A percentile compares a stretch with the other conserved stretches of the same genome.
Conservation (phyloP, 2,113 vertebrate species). For the Caloenas nicobarica region DNA sequence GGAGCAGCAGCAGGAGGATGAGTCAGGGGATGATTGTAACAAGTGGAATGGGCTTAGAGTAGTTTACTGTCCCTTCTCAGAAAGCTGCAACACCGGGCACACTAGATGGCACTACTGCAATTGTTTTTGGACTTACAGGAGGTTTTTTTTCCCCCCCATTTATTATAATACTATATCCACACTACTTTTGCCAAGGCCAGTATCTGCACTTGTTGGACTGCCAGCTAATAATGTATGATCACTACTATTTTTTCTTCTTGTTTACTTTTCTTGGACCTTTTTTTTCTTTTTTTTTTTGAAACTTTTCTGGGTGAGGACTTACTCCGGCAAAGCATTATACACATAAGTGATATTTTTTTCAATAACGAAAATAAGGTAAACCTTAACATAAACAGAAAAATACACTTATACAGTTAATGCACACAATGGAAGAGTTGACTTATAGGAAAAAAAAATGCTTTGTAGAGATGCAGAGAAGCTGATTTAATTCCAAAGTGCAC, state of each 20-base stretch:
- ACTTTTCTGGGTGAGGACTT: not conserved
- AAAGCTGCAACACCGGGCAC: constrained; percentile 1
- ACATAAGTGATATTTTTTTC: not conserved
- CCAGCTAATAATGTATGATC: not conserved
- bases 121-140: not conserved
- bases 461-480: not conserved
- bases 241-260: not conserved
- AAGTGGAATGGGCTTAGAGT: not conserved
- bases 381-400: not conserved
- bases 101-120: constrained; percentile 76
- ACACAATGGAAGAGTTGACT: not conserved
- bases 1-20: not conserved
- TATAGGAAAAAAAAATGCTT: not conserved
- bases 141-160: not conserved
- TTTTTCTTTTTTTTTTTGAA: not conserved
- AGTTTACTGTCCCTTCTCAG: not conserved
- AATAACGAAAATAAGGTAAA: not conserved
- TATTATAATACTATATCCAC: not conserved
- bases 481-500: constrained; percentile 25
- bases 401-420: not conserved
- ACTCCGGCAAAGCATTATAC: not conserved
- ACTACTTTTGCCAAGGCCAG: not conserved
- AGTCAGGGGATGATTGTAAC: not conserved
- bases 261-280: not conserved
- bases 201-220: not conserved